Evolutionary conservation across 2,888 invertebrate genomes (phyloP), one percentile per base, ranked within the genome.

Genomic region (Xylota segnis): DNA sequence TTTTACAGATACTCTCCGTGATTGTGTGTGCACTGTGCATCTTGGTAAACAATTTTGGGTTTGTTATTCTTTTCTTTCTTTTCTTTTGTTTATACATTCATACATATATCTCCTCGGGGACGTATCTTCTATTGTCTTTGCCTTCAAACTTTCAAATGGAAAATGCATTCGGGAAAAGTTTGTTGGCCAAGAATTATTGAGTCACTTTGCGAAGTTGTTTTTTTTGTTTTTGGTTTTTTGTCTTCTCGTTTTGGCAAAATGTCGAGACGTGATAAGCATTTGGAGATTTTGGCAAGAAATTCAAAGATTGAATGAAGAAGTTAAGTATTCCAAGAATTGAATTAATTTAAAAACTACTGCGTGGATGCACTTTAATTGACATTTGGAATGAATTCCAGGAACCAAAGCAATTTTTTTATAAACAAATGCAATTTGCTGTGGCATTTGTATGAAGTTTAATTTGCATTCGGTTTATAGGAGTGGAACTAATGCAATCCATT

Each of bases 121-220:
- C n/a, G 18, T 18, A 59, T 75, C 40, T 43, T 37, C 40, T 40
- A 68, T 76, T 59, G 76, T 59, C 29, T n/a, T 68, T 14, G 50
- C n/a, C 40, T 76, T 18, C 0, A 68, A 76, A 76, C 29, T 76
- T 76, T 68, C 18, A n/a, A 66, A 68, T 76, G 29, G 29, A 10
- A 18, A 12, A 76, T 68, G 68, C 76, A 59, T 76, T 76, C 50
- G 29, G n/a, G 10, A 40, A 58, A 58, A 50, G 29, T 32, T 58
- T 58, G 4, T 56, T 66, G 29, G 58, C 56, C 47, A 37, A 37
- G 66, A 66, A 58, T 50, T 32, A 54, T 65, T 43, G 45, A 74
- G 32, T 63, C 43, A 56, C 29, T 74, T 54, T 54, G 43, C 59
- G 50, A 32, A 56, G 47, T 54, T 18, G 5, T 61, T 32, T 40